Evolutionary conservation across 2,797 vertebrate genomes (phyloP), one percentile per base, ranked within the genome.

Genomic region (Leuciscus waleckii): DNA sequence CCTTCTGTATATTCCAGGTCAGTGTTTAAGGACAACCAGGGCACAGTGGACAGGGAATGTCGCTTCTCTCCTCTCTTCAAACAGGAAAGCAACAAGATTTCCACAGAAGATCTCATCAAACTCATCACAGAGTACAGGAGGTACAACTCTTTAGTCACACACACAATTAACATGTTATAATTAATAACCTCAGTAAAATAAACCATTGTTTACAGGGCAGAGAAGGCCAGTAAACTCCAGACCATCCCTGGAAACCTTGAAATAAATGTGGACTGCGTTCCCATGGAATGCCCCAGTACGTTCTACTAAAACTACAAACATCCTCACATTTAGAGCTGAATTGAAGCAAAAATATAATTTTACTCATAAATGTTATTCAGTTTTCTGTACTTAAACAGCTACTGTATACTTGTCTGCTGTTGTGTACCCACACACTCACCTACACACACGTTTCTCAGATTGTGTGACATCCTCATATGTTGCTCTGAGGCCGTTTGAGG

Each of bases 81-180:
- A 90, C 98, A 99, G 93, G 98, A 99, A 93, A 97, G 96, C 93
- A 99, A 92, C 94, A 99, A 99, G 92, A 97, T 99, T 93, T 97
- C 97, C 89, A 95, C 96, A 4, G 98, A 99, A 85, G 98, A 99
- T 74, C 94, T 99, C 87, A 95, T 99, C 78, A 99, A 98, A 91
- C 93, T 98, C 81, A 95, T 98, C 73, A 92, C 96, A 32, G 98
- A 99, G 90, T 99, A 96, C 89, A 96, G 96, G 92, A 97, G 97
- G 98, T 99, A 87, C 70, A 43, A 26, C 63, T 68, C 49, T 43
- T 10, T 11, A 8, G 8, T 35, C 29, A 41, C 7, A 1, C 16
- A 5, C 21, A 71, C 7, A 4, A 37, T 19, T 29, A 26, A 14
- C 69, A 74, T 6, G 0, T 29, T 5, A 32, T n/a, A 1, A 51